These are phyloP conservation scores for Urechis unicinctus DNA, from an alignment of 2,888 invertebrate genomes.

Conservation along the genomic window DNA sequence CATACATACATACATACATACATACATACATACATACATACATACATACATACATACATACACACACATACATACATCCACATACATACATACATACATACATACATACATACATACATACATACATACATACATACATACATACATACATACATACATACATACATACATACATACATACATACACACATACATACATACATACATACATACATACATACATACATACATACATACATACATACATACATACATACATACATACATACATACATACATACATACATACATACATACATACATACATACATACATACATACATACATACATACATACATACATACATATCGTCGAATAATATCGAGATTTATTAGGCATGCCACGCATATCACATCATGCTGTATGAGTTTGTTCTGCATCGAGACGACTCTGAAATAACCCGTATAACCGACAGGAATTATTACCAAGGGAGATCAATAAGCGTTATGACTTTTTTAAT, in stretches of 20 bases:
- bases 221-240: constrained; percentile 1
- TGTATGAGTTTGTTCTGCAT: too few species aligned
- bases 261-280: not conserved
- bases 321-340: constrained; percentile 1
- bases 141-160: not conserved
- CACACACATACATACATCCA: not conserved
- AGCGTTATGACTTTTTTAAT: too few species aligned
- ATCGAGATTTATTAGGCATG: too few species aligned
- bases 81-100: not conserved
- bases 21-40: too few species aligned
- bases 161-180: not conserved
- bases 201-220: constrained; percentile 1
- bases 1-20: not conserved
- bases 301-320: constrained; percentile 1
- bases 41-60: not conserved
- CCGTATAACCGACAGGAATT: too few species aligned
- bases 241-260: constrained; percentile 1
- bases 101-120: too few species aligned
- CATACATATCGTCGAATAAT: constrained; percentile 1
- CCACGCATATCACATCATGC: too few species aligned
- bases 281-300: constrained; percentile 1
- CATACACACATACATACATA: not conserved
- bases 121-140: not conserved
- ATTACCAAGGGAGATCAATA: too few species aligned
- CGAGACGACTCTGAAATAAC: too few species aligned